A percentile compares a stretch with the other conserved stretches of the same genome.
phyloP scores from a whole-genome alignment of 2,888 invertebrate genomes.

The Chaetoderma sp. region DNA sequence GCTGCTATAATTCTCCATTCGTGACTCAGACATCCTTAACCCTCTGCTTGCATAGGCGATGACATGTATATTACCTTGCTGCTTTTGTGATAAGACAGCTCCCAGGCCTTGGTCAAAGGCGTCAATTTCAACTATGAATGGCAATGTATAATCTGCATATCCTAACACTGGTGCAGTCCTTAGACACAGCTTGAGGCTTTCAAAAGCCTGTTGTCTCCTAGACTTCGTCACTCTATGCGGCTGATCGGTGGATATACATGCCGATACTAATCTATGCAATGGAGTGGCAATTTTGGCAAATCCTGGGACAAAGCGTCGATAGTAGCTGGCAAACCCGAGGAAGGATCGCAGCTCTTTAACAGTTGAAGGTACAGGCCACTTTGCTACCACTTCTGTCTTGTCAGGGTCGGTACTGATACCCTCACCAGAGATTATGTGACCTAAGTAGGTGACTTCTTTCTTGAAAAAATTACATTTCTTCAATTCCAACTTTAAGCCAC shows the following conservation, averaged over 20 bases:
- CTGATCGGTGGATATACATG: background rate
- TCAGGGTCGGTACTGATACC: no score
- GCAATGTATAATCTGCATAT: background rate
- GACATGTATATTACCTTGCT: conserved; percentile 6
- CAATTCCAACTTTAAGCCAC: conserved; percentile 4
- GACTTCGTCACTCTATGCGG: no score
- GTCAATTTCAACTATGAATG: conserved; percentile 6
- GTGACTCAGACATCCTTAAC: background rate
- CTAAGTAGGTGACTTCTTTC: background rate
- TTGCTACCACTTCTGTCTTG: no score
- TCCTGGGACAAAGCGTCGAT: conserved; percentile 3
- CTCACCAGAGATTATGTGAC: conserved; percentile 7
- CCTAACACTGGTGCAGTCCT: conserved; percentile 5
- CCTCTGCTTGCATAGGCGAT: conserved; percentile 13
- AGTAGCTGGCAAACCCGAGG: conserved; percentile 3
- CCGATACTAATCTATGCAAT: background rate
- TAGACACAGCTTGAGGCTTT: background rate
- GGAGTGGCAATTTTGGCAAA: conserved; percentile 4
- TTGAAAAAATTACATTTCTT: conserved; percentile 4
- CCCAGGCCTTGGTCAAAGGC: conserved; percentile 1
- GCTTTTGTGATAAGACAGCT: conserved; percentile 10
- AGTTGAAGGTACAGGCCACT: background rate
- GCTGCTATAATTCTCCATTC: no score
- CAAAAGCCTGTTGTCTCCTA: conserved; percentile 1
- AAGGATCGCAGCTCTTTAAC: conserved; percentile 5